Evolutionary conservation across 2,113 vertebrate species (phyloP).

Genomic region (Cepphus grylle): DNA sequence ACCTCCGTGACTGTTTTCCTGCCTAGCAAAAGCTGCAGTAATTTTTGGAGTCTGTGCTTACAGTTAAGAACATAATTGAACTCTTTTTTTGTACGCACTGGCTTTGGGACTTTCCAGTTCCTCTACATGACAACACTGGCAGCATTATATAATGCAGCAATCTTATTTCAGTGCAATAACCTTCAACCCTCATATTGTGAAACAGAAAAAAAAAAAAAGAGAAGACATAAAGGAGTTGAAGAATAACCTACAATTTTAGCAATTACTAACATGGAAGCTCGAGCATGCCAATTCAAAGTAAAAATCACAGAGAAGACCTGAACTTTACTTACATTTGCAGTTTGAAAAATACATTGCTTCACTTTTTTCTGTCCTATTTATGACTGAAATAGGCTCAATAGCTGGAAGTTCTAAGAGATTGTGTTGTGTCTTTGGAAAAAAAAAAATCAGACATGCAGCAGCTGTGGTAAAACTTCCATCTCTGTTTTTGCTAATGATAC

Average conservation of each 20-base stretch:
- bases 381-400: not conserved
- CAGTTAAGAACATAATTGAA: conserved; percentile 2
- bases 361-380: not conserved
- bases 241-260: not conserved
- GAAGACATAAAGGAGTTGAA: not conserved
- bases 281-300: not conserved
- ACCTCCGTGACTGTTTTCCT: conserved; percentile 36
- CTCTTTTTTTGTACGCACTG: not conserved
- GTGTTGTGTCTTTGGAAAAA: not conserved
- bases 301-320: not conserved
- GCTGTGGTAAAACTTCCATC: not conserved
- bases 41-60: conserved; percentile 9
- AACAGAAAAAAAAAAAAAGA: not conserved
- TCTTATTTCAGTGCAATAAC: not conserved
- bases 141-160: not conserved
- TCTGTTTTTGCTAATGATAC: not conserved
- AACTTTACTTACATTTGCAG: not conserved
- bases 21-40: not conserved
- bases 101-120: conserved; percentile 49
- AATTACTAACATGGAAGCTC: not conserved
- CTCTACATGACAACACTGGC: not conserved
- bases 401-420: not conserved
- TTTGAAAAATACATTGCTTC: not conserved
- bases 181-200: not conserved
- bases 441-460: not conserved